Evolutionary conservation across 2,888 invertebrate genomes (phyloP).

Genomic region (Dasypolia templi): DNA sequence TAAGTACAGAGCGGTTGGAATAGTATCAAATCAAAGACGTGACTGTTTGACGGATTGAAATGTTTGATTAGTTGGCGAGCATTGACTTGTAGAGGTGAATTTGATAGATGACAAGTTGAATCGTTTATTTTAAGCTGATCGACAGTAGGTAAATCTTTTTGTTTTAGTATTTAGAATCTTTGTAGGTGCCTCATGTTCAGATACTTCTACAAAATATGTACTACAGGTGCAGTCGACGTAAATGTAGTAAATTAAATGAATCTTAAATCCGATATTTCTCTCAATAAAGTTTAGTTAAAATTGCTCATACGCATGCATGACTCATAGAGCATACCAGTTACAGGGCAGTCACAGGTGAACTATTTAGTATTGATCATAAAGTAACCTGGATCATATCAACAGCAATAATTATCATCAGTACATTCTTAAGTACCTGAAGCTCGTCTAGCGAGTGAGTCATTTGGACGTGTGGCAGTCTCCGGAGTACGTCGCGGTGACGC

Average conservation of each 20-base stretch:
- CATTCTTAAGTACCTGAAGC: constrained; percentile 55
- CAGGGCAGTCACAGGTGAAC: constrained; percentile 30
- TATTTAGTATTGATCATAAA: constrained; percentile 17
- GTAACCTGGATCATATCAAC: constrained; percentile 46
- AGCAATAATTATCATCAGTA: constrained; percentile 36
- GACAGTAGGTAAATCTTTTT: not conserved
- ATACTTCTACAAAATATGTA: not conserved
- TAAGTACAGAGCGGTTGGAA: constrained; percentile 66
- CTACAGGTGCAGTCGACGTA: not conserved
- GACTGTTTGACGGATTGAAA: constrained; percentile 47
- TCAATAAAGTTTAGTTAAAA: constrained; percentile 1
- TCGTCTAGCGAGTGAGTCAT: constrained; percentile 71
- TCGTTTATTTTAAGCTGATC: constrained; percentile 41
- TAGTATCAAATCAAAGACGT: constrained; percentile 52
- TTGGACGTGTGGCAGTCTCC: constrained; percentile 70
- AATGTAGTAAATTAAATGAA: not conserved
- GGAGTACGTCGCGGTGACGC: constrained; percentile 55
- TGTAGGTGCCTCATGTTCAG: not conserved
- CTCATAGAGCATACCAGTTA: not conserved
- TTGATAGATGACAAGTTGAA: constrained; percentile 41
- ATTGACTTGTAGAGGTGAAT: constrained; percentile 35
- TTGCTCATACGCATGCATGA: not conserved
- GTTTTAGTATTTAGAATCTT: constrained; percentile 3
- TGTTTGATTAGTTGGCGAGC: constrained; percentile 56
- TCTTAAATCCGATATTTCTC: not conserved